Conservation (phyloP, 2,113 vertebrate species). For the Lampris incognitus region DNA sequence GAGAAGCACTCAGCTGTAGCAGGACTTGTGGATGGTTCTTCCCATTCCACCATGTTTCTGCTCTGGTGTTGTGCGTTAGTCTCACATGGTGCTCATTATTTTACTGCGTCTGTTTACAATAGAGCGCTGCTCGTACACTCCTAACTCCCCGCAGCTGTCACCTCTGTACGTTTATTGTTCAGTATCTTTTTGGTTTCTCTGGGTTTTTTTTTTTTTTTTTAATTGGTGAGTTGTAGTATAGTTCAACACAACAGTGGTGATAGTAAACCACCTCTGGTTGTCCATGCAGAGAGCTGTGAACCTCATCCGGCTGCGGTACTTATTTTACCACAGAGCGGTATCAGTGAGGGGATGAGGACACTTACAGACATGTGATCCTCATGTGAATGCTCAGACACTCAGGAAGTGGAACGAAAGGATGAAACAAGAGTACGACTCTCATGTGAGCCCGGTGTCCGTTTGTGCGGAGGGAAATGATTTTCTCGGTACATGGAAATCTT, state of each 20-base stretch:
- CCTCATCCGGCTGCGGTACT: background rate
- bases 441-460: conserved; percentile 39
- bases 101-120: conserved; percentile 21
- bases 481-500: conserved; percentile 28
- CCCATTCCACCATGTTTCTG: background rate
- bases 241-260: background rate
- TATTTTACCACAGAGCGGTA: conserved; percentile 10
- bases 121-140: background rate
- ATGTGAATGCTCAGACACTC: background rate
- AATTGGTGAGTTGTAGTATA: background rate
- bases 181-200: background rate
- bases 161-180: conserved; percentile 12
- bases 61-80: conserved; percentile 12
- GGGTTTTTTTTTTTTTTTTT: background rate
- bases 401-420: conserved; percentile 54
- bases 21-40: conserved; percentile 32
- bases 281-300: background rate
- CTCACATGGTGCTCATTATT: conserved; percentile 21
- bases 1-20: conserved; percentile 1
- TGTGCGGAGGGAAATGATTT: conserved; percentile 21
- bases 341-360: conserved; percentile 16
- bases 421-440: conserved; percentile 54
- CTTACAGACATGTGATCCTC: conserved; percentile 25
- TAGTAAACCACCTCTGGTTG: conserved; percentile 1
- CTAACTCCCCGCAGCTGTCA: background rate